phyloP scores from a whole-genome alignment of 2,797 vertebrate species.

The Acanthurus lineatus region DNA sequence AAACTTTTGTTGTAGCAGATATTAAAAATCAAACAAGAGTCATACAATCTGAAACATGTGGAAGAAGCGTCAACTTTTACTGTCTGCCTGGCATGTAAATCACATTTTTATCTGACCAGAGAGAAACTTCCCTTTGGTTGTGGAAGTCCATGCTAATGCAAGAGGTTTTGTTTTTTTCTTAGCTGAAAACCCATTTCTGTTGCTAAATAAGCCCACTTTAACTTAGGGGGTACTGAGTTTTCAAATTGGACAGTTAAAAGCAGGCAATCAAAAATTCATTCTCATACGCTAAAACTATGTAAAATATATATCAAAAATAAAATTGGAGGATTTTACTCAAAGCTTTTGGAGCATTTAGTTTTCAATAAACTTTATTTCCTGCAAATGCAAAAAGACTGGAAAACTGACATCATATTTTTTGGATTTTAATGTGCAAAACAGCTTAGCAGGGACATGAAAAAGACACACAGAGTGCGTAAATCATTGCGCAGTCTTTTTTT shows the following conservation, averaged over 20 bases:
- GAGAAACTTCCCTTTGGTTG: neutral
- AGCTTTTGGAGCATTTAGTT: too few relatives aligned
- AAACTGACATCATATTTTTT: neutral
- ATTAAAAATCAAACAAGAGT: slow-evolving; percentile 34
- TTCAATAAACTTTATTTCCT: neutral
- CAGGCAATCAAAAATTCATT: too few relatives aligned
- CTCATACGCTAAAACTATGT: too few relatives aligned
- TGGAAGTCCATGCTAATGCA: neutral
- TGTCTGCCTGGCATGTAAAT: neutral
- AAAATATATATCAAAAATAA: too few relatives aligned
- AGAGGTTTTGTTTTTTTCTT: neutral
- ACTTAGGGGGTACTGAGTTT: neutral
- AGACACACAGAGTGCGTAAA: neutral
- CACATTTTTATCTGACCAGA: slow-evolving; percentile 2
- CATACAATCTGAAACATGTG: slow-evolving; percentile 28
- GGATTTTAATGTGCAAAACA: neutral
- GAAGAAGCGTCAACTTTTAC: neutral
- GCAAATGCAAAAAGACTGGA: neutral
- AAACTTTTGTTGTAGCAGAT: slow-evolving; percentile 31
- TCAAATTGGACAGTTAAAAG: too few relatives aligned
- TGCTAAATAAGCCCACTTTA: too few relatives aligned
- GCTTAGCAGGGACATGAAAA: neutral
- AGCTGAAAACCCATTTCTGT: neutral
- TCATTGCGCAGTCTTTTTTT: neutral
- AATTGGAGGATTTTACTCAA: too few relatives aligned